Percentiles rank a stretch among this genome's conserved stretches.
Conservation (phyloP, 64 coral and sea anemone genomes). For the Pocillopora damicornis region DNA sequence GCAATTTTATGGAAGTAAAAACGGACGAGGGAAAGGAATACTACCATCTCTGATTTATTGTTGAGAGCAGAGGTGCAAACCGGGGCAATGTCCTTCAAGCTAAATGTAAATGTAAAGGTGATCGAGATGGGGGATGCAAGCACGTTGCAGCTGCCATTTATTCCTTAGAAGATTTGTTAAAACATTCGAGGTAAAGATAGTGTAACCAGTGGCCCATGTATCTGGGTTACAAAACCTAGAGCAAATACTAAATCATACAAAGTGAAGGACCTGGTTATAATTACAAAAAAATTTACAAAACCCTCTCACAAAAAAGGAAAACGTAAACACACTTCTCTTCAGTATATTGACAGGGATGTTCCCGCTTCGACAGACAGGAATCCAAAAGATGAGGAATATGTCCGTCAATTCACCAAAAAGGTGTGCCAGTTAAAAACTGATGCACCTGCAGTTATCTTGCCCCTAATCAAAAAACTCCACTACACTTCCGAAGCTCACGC, state of each 20-base stretch:
- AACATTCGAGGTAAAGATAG: slow-evolving; percentile 10
- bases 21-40: slow-evolving; percentile 3
- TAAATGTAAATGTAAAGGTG: slow-evolving; percentile 8
- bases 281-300: slow-evolving; percentile 30
- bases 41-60: slow-evolving; percentile 48
- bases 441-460: slow-evolving; percentile 56
- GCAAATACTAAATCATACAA: slow-evolving; percentile 29
- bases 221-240: slow-evolving; percentile 33
- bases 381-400: slow-evolving; percentile 34
- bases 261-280: slow-evolving; percentile 46
- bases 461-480: slow-evolving; percentile 64
- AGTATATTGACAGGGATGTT: slow-evolving; percentile 58
- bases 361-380: slow-evolving; percentile 47
- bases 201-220: slow-evolving; percentile 36
- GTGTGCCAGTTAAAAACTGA: slow-evolving; percentile 59
- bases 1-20: slow-evolving; percentile 3
- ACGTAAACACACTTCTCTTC: slow-evolving; percentile 12
- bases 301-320: slow-evolving; percentile 59
- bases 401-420: slow-evolving; percentile 54
- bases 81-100: slow-evolving; percentile 28
- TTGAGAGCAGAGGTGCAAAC: slow-evolving; percentile 42
- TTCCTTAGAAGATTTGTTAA: slow-evolving; percentile 25
- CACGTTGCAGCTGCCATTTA: background rate
- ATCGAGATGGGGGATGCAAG: too few species aligned
- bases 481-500: background rate